Conservation (phyloP, 2,888 invertebrate genomes). For the Mylabris sibirica region DNA sequence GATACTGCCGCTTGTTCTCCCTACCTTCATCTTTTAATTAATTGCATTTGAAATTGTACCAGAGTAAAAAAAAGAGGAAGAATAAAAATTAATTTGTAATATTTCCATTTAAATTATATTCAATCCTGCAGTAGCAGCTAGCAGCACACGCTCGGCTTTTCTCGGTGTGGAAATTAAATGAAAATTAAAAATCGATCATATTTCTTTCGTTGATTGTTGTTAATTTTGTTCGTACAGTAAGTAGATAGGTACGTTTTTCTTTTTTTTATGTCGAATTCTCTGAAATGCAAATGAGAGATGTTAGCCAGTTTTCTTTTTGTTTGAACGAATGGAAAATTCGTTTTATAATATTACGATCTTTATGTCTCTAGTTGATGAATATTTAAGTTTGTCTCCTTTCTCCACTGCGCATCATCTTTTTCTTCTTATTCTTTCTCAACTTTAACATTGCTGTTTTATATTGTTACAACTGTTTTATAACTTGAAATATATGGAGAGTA, state of each 20-base stretch:
- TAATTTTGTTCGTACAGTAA: background rate
- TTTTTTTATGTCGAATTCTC: slow-evolving; percentile 29
- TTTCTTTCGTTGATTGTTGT: background rate
- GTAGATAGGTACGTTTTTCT: background rate
- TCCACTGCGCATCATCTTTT: background rate
- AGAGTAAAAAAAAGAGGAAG: background rate
- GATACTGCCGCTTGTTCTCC: background rate
- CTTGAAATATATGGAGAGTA: background rate
- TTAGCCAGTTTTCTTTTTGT: slow-evolving; percentile 51
- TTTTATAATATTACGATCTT: slow-evolving; percentile 60
- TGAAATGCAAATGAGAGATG: slow-evolving; percentile 53
- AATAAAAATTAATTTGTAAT: background rate
- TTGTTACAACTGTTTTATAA: background rate
- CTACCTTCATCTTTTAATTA: background rate
- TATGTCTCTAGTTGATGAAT: slow-evolving; percentile 60
- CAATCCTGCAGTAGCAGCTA: background rate
- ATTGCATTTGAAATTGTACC: slow-evolving; percentile 4
- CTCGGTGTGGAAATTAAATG: background rate
- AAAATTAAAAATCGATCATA: slow-evolving; percentile 4
- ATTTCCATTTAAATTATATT: slow-evolving; percentile 2
- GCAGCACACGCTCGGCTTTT: background rate
- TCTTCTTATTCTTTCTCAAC: background rate
- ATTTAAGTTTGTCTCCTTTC: slow-evolving; percentile 57
- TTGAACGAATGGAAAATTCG: slow-evolving; percentile 59
- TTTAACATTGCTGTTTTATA: background rate